Evolutionary conservation across 2,797 vertebrate species (phyloP).

Genomic region (Balearica regulorum): DNA sequence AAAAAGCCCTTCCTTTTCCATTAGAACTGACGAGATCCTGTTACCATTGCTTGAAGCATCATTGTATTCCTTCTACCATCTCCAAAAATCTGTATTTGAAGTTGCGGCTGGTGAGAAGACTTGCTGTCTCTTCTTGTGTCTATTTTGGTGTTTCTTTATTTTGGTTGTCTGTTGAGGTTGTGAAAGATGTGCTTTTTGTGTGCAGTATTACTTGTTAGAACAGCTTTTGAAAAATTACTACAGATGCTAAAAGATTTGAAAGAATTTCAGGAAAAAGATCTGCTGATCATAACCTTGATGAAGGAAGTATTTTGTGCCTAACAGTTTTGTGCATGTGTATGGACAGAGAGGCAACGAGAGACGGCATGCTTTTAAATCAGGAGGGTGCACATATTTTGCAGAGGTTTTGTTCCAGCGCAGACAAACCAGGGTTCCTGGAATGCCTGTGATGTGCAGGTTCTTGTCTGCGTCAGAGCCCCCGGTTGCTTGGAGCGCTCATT

Average conservation of each 20-base stretch:
- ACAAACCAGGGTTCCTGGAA: not conserved
- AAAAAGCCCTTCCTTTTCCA: not conserved
- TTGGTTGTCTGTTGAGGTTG: not conserved
- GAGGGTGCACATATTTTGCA: not conserved
- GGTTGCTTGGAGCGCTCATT: not conserved
- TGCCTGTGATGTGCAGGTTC: conserved; percentile 44
- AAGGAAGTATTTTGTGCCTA: not conserved
- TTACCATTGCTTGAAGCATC: not conserved
- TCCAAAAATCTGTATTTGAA: not conserved
- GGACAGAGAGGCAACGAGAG: not conserved
- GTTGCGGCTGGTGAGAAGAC: not conserved
- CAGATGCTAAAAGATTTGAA: not conserved
- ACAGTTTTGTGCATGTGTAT: not conserved
- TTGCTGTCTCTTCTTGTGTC: not conserved
- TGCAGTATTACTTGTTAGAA: not conserved
- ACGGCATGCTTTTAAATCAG: not conserved
- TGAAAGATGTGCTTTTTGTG: not conserved
- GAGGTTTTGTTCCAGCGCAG: not conserved
- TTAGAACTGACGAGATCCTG: not conserved
- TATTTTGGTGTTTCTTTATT: not conserved
- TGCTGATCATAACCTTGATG: not conserved
- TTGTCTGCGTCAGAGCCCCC: not conserved
- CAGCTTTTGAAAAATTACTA: not conserved
- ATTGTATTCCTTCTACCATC: not conserved
- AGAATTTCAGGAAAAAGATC: not conserved